Percentiles rank a stretch among this genome's conserved stretches.
Conservation (phyloP, 2,888 invertebrate species). For the Thereva nobilitata region DNA sequence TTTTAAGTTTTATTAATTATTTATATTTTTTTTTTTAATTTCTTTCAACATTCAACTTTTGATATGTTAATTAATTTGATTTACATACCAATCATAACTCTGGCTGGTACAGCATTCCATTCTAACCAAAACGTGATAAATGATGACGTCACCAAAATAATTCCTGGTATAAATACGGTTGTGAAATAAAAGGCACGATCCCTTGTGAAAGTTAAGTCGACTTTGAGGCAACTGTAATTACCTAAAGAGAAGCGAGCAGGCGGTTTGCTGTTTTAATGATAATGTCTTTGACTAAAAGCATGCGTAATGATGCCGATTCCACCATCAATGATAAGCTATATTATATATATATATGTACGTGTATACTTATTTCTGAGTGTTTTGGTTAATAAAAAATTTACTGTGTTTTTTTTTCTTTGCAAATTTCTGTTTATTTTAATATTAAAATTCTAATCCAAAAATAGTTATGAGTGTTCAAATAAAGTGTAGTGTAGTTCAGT, state of each 20-base stretch:
- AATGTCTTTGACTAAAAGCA: constrained; percentile 9
- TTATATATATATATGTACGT: not conserved
- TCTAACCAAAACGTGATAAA: constrained; percentile 98
- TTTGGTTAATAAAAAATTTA: not conserved
- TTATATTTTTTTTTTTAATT: constrained; percentile 15
- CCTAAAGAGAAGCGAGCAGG: constrained; percentile 62
- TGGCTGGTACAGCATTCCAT: constrained; percentile 95
- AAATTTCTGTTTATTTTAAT: too few species aligned
- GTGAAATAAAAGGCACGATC: constrained; percentile 97
- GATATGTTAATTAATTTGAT: constrained; percentile 30
- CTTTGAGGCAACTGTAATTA: constrained; percentile 94
- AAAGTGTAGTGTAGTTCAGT: too few species aligned
- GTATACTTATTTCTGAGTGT: constrained; percentile 21
- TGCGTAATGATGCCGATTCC: constrained; percentile 19
- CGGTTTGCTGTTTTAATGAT: constrained; percentile 31
- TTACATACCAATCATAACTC: constrained; percentile 91
- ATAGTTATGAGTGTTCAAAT: too few species aligned
- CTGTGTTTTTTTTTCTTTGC: too few species aligned
- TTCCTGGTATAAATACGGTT: constrained; percentile 95
- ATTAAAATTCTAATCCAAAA: too few species aligned
- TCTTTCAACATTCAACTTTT: constrained; percentile 17
- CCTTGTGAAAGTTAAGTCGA: constrained; percentile 90
- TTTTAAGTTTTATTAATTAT: constrained; percentile 13
- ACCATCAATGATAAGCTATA: constrained; percentile 7
- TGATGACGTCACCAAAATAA: constrained; percentile 93